Base-by-base conservation (phyloP, 2,113 vertebrate species). In the Herpailurus yagouaroundi region DNA sequence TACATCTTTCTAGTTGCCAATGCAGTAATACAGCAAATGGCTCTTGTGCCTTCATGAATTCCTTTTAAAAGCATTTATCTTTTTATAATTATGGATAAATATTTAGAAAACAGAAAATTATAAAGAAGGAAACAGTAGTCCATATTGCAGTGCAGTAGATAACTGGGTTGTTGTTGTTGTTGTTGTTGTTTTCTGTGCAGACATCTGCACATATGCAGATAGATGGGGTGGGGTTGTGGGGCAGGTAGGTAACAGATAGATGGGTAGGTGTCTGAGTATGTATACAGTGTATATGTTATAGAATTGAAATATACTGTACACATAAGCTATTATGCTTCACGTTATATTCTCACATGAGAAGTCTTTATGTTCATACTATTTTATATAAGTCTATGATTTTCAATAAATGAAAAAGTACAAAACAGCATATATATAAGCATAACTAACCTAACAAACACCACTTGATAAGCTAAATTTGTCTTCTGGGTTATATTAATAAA, bases 381-480 rank as follows among this genome's bases (percentile, higher is more conserved):
- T 93, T 90, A 29, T 79, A 60, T 64, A 63, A 91, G 52, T 84
- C 38, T 74, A 41, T 66, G 27, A 83, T 57, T 97, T 77, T 68
- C 92, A 92, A 52, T 52, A 84, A 89, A 25, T 60, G 27, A 27
- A 66, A 52, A 45, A 60, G 7, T 64, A 52, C 16, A 82, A 86
- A 29, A 45, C 15, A 95, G 31, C 27, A 27, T 90, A 79, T 15
- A 48, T 36, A 15, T 86, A 85, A 68, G 33, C 45, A 45, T 48
- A 19, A 6, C 45, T 64, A 16, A 23, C 19, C 27, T 82, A 36
- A 48, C 11, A n/a, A 84, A 69, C 23, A n/a, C 3, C 0, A 13
- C 7, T 31, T 71, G 5, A 55, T 74, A 38, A 21, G 7, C 29
- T 79, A 50, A 36, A 71, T 85, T 87, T 95, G 69, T 81, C 29